Conservation (phyloP, 1,140 invertebrate species). For the Ips typographus region DNA sequence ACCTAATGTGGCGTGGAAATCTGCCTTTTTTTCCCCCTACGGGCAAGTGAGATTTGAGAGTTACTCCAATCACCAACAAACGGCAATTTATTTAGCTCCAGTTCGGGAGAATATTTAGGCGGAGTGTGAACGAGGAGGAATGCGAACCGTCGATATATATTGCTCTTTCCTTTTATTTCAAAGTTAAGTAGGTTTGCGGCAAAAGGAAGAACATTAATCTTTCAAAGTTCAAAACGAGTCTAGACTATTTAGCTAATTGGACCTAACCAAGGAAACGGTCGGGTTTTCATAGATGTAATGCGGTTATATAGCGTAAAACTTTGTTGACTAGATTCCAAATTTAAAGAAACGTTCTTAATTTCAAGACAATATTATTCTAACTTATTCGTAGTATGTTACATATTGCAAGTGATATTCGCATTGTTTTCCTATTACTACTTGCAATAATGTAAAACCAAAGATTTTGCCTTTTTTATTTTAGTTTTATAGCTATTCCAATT, state of each 20-base stretch:
- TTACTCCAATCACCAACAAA: slow-evolving; percentile 21
- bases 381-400: no score
- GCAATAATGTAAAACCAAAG: no score
- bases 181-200: slow-evolving; percentile 18
- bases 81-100: slow-evolving; percentile 16
- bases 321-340: no score
- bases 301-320: no score
- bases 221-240: slow-evolving; percentile 2
- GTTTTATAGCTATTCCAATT: no score
- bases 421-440: no score
- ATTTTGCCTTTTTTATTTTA: no score
- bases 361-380: no score
- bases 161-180: slow-evolving; percentile 15
- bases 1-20: slow-evolving; percentile 12
- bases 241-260: slow-evolving; percentile 20
- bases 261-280: not conserved
- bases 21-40: not conserved
- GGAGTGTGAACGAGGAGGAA: slow-evolving; percentile 13
- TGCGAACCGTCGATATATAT: slow-evolving; percentile 7
- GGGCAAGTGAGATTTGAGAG: slow-evolving; percentile 6
- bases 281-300: no score
- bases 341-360: no score
- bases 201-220: slow-evolving; percentile 19
- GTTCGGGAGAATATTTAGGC: not conserved
- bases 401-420: no score